Conservation (phyloP, 2,113 vertebrate genomes). For the Panthera leo region DNA sequence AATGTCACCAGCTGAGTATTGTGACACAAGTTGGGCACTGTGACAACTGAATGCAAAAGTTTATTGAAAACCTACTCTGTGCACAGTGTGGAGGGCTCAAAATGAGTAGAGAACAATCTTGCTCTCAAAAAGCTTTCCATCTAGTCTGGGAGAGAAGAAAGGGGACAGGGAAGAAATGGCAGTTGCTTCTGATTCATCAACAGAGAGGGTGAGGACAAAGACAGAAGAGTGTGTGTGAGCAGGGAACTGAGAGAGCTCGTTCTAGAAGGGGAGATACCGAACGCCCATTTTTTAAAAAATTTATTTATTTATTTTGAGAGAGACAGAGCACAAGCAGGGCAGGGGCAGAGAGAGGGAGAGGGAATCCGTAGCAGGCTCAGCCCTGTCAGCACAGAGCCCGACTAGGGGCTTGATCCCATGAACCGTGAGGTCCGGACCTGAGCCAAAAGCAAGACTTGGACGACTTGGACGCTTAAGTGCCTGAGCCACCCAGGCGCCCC, state of each 20-base stretch:
- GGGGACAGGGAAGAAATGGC: background rate
- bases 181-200: background rate
- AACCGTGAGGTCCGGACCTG: no score
- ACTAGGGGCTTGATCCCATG: no score
- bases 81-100: background rate
- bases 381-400: no score
- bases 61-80: background rate
- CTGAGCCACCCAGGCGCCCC: no score
- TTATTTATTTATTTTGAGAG: no score
- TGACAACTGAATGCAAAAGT: background rate
- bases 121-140: background rate
- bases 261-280: background rate
- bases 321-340: no score
- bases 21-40: background rate
- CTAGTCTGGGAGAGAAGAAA: background rate
- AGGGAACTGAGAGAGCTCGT: background rate
- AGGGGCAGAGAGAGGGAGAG: no score
- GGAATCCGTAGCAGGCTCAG: no score
- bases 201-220: background rate
- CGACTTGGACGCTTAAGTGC: no score
- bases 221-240: accelerated
- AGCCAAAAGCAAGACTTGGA: no score
- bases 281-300: background rate
- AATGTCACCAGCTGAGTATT: background rate
- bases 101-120: background rate